phyloP scores from a whole-genome alignment of 2,888 invertebrate genomes.

The Agrilus biguttatus region DNA sequence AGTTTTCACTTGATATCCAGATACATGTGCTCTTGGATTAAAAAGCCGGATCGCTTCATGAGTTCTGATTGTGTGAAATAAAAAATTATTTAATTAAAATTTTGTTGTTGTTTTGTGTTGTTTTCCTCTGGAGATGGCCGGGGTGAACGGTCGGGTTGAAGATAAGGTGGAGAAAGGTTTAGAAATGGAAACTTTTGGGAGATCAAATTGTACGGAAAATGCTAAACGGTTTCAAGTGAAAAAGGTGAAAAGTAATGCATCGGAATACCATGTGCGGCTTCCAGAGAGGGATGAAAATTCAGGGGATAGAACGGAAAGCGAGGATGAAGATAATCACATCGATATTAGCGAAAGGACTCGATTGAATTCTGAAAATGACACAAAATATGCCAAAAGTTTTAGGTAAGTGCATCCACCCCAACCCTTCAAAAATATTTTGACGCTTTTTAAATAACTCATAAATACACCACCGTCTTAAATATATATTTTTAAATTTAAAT shows the following conservation, averaged over 20 bases:
- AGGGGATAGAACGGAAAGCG: constrained; percentile 1
- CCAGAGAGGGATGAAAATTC: constrained; percentile 2
- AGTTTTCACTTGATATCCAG: too few species aligned
- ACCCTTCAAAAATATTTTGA: too few species aligned
- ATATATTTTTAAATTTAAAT: too few species aligned
- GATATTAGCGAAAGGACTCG: constrained; percentile 31
- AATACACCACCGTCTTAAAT: too few species aligned
- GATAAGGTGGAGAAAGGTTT: constrained; percentile 9
- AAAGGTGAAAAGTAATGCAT: constrained; percentile 38
- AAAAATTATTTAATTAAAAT: background rate
- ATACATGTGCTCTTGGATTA: too few species aligned
- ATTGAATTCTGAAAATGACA: constrained; percentile 39
- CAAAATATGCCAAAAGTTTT: constrained; percentile 67
- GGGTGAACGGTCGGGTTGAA: constrained; percentile 10
- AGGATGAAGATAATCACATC: constrained; percentile 15
- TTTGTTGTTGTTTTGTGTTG: background rate
- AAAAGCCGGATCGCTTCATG: too few species aligned
- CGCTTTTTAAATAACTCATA: too few species aligned
- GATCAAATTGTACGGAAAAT: constrained; percentile 23
- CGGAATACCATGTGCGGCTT: constrained; percentile 5
- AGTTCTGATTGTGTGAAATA: background rate
- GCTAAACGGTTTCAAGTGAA: constrained; percentile 46
- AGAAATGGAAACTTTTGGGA: constrained; percentile 18
- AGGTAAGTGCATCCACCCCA: constrained; percentile 32
- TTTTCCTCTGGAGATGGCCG: constrained; percentile 5